Conservation (phyloP, 1,140 invertebrate species). For the Drosophila sulfurigaster region DNA sequence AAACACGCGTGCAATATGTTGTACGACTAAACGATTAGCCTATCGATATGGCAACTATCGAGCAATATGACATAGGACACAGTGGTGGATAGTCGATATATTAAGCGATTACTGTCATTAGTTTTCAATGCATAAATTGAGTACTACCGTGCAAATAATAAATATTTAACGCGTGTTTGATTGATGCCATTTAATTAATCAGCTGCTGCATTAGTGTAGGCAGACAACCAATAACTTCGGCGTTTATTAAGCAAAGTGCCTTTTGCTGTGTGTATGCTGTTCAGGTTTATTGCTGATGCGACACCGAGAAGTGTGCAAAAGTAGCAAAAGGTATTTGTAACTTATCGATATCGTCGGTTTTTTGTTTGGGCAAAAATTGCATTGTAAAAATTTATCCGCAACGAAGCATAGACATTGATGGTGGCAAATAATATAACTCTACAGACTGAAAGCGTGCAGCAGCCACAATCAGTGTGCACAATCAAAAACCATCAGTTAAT, state of each 20-base stretch:
- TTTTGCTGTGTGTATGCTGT: constrained; percentile 17
- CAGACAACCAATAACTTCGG: constrained; percentile 19
- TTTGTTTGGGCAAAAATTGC: constrained; percentile 37
- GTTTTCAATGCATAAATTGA: constrained; percentile 37
- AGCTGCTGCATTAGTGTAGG: constrained; percentile 19
- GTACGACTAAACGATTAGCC: neutral
- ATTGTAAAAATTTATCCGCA: constrained; percentile 30
- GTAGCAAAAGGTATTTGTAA: constrained; percentile 35
- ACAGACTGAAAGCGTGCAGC: neutral
- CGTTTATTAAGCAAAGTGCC: constrained; percentile 37
- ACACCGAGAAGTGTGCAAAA: constrained; percentile 46
- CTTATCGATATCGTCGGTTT: constrained; percentile 49
- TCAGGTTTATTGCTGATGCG: constrained; percentile 23
- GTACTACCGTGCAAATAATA: constrained; percentile 38
- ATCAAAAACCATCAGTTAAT: constrained; percentile 9
- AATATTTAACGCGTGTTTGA: constrained; percentile 35
- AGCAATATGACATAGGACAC: neutral
- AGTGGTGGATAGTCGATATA: constrained; percentile 33
- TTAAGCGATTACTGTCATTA: constrained; percentile 24
- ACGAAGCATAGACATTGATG: constrained; percentile 26
- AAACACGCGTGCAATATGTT: constrained; percentile 10
- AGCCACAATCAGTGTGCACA: neutral
- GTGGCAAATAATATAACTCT: constrained; percentile 25
- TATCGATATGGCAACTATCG: constrained; percentile 8
- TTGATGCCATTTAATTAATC: constrained; percentile 13